These are phyloP conservation scores for Telmatochromis sp. DNA, from an alignment of 2,113 vertebrate species.

Conservation along the genomic window DNA sequence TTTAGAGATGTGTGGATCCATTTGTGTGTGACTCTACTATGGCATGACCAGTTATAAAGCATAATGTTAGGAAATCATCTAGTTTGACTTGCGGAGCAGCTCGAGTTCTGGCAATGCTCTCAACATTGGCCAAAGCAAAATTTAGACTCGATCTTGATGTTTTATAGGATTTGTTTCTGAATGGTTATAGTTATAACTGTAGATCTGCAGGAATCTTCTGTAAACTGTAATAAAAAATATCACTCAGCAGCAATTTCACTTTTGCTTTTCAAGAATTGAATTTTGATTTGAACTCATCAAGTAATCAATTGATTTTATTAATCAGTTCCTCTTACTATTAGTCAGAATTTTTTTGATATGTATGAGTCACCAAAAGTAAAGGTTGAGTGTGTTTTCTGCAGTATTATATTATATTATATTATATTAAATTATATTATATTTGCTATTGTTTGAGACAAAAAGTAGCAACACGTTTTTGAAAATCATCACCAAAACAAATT, in stretches of 20 bases:
- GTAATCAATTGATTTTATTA: not conserved
- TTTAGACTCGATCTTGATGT: not conserved
- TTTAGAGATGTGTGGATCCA: not conserved
- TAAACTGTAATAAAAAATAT: not conserved
- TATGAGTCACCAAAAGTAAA: not conserved
- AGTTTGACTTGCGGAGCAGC: not conserved
- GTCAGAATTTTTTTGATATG: accelerated
- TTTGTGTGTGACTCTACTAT: not conserved
- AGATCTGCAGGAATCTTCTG: not conserved
- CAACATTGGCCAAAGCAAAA: not conserved
- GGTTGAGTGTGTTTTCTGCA: too few relatives aligned
- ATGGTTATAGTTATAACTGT: not conserved
- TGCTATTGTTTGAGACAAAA: not conserved
- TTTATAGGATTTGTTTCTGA: not conserved
- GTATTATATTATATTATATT: not conserved
- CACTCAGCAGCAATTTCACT: not conserved
- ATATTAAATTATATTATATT: not conserved
- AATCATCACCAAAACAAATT: not conserved
- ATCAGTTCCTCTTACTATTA: not conserved
- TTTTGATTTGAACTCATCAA: not conserved
- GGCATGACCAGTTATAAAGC: not conserved
- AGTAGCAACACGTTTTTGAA: not conserved
- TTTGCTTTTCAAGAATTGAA: not conserved
- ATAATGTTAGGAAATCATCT: not conserved
- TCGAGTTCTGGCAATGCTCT: not conserved